Evolutionary conservation across 2,888 invertebrate species (phyloP).

Genomic region (Nomada goodeniana): DNA sequence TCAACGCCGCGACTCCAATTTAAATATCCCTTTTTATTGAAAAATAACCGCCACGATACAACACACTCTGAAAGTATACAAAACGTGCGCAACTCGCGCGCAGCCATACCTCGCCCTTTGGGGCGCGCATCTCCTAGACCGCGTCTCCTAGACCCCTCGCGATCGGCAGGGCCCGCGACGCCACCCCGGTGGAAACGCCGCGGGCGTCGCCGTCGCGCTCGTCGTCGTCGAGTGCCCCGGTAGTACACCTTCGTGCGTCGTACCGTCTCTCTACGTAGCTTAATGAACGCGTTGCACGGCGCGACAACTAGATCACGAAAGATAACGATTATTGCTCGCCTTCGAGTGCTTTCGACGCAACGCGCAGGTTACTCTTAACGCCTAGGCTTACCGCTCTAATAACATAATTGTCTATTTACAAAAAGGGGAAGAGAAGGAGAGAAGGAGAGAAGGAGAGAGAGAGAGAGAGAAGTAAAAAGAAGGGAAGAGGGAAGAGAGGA

Average conservation of each 20-base stretch:
- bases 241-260: neutral
- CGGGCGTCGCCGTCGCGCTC: neutral
- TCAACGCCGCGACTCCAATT: conserved; percentile 1
- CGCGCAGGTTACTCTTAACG: neutral
- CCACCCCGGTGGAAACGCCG: neutral
- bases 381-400: neutral
- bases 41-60: conserved; percentile 77
- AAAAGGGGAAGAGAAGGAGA: neutral
- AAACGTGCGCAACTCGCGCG: neutral
- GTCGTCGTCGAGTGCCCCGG: neutral
- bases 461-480: neutral
- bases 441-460: neutral
- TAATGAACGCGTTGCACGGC: neutral
- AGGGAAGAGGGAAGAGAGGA: neutral
- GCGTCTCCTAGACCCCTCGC: neutral
- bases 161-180: too few species aligned
- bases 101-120: neutral
- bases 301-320: neutral
- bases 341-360: conserved; percentile 2
- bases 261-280: neutral
- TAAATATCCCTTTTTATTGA: conserved; percentile 78
- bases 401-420: conserved; percentile 41
- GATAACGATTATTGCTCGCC: conserved; percentile 7
- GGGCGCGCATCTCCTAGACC: neutral
- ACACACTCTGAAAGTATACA: conserved; percentile 29